phyloP scores from a whole-genome alignment of 2,888 invertebrate species.

The Sphaerophoria rueppellii region DNA sequence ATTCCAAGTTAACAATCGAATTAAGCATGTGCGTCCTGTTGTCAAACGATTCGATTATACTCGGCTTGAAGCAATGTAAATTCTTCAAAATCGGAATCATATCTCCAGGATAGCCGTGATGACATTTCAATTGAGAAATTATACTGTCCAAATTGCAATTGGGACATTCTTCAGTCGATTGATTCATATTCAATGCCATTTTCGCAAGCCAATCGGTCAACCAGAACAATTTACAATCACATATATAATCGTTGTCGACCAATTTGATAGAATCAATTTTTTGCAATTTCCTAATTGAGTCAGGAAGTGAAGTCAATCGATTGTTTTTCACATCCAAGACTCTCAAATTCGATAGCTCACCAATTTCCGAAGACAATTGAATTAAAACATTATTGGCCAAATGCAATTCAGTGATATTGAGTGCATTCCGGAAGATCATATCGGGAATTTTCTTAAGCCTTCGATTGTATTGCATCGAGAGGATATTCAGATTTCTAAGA shows the following conservation, averaged over 20 bases:
- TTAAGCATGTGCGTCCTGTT: constrained; percentile 86
- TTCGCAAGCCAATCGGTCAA: constrained; percentile 85
- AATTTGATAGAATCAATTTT: constrained; percentile 86
- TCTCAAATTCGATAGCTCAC: constrained; percentile 82
- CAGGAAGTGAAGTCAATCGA: constrained; percentile 87
- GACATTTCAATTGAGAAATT: constrained; percentile 86
- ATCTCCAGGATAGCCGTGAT: constrained; percentile 86
- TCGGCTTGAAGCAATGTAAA: constrained; percentile 88
- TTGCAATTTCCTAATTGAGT: constrained; percentile 86
- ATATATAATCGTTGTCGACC: constrained; percentile 90
- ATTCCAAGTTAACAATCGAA: constrained; percentile 88
- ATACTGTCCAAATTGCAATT: constrained; percentile 76
- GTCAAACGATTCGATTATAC: constrained; percentile 85
- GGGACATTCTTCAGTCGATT: background rate
- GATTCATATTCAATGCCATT: constrained; percentile 34
- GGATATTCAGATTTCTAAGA: constrained; percentile 85
- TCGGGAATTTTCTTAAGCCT: constrained; percentile 85
- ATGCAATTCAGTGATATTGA: constrained; percentile 85
- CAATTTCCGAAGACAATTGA: constrained; percentile 83
- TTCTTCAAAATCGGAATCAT: constrained; percentile 88
- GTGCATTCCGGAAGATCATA: constrained; percentile 86
- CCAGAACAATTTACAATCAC: constrained; percentile 94
- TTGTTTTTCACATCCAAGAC: constrained; percentile 88
- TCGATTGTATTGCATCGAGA: constrained; percentile 86
- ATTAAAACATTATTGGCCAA: constrained; percentile 87